Base-by-base conservation (phyloP, 2,888 invertebrate genomes). In the Lamellibrachia satsuma region DNA sequence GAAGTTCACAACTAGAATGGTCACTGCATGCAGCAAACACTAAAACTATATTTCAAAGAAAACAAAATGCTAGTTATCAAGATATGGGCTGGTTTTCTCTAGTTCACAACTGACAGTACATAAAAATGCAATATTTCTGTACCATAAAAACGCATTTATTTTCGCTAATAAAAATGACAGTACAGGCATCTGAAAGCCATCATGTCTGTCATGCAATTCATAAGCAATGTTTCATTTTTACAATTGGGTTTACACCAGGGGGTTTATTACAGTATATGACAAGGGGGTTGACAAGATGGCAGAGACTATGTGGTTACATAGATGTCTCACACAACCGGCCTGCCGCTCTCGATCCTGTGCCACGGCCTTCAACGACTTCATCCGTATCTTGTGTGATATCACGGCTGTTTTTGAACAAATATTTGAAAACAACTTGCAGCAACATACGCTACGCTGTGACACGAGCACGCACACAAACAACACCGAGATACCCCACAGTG, bases 281-380 rank as follows among this genome's bases (percentile, higher is more conserved):
- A 75, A 75, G 75, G 75, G 75, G 75, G 75, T 75, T 75, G 75
- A 75, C 22, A 75, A 75, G 75, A 75, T 75, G 75, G 75, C 75
- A 75, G 75, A 75, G 75, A 22, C 75, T 75, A 75, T 75, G 75
- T 75, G 75, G 15, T 75, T 75, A 75, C 75, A 75, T 75, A 75
- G 75, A 75, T 75, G 75, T 75, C 75, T 75, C 75, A 75, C 75
- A 75, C 75, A 75, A 75, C 75, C 75, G 75, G n/a, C n/a, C 75
- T 75, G 75, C 75, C 75, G 75, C 75, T 75, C 22, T 22, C 75
- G 39, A 39, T 39, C n/a, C n/a, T n/a, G 6, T 75, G 22, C 75
- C 15, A n/a, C 75, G 75, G 22, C 22, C 11, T 75, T 22, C 75
- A 75, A 15, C 75, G 75, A 75, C 75, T 75, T 6, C 75, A n/a